Base-by-base conservation (phyloP, 2,113 vertebrate species). In the Pyrgilauda ruficollis region DNA sequence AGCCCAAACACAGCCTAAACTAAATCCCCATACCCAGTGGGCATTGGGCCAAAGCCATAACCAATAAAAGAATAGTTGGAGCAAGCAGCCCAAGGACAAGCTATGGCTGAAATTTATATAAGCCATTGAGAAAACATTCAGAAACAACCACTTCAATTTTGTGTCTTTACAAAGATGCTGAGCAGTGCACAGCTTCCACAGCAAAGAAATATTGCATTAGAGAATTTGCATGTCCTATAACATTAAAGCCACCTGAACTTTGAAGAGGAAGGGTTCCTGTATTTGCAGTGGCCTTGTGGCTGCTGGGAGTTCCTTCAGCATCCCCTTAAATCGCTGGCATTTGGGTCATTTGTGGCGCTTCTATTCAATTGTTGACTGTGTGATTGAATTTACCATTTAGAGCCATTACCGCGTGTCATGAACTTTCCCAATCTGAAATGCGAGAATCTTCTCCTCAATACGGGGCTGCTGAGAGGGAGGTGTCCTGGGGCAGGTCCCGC, bases 361-460 rank as follows among this genome's bases (percentile, higher is more conserved):
- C 90, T 86, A 92, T 96, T 96, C 88, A 72, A 39, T 95, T 94
- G 95, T 75, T 96, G 88, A 68, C 83, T 41, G 62, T 37, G 75
- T 95, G 92, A 97, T 96, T 96, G 94, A 93, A 95, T 97, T 96
- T 96, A 84, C 77, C 73, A 84, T 95, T 97, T 96, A 93, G 88
- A 96, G 94, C 94, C 94, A 96, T 96, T 97, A 95, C 86, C 0
- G 26, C 19, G 76, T 94, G 96, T 96, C 93, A 79, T 69, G 96
- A 95, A 95, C 90, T 92, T 91, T 89, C 94, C 87, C 91, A 87
- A 63, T 79, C 76, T 87, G 95, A 96, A 95, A 96, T 7, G 86
- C 22, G 92, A 96, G 96, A 95, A 95, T 96, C 88, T 84, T 78
- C 83, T 78, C 73, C 75, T 92, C 92, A 95, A 78, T 49, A 82